Percentiles rank a stretch among this genome's conserved stretches.
These are phyloP conservation scores for Forbesichthys agassizii DNA, from an alignment of 2,113 vertebrate species.

Conservation along the genomic window DNA sequence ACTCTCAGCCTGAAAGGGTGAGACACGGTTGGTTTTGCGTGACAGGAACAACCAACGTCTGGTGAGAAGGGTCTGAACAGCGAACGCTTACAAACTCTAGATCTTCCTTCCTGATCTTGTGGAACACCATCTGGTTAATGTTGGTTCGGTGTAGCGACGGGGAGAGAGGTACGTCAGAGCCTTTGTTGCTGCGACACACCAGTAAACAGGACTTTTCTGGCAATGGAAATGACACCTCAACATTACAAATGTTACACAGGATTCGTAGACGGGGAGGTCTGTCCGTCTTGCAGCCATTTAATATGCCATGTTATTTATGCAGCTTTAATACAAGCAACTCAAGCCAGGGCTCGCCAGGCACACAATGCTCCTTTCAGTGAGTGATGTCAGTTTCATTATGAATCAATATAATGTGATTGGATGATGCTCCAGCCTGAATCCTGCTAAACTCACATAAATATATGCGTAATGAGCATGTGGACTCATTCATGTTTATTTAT, in stretches of 20 bases:
- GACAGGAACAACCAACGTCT: too few species aligned
- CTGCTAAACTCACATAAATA: not conserved
- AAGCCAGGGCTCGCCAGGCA: too few species aligned
- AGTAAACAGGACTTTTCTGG: slow-evolving; percentile 94
- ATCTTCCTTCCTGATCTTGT: slow-evolving; percentile 96
- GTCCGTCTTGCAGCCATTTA: not conserved
- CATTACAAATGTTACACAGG: not conserved
- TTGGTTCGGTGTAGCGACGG: slow-evolving; percentile 85
- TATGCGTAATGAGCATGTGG: not conserved
- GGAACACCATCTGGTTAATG: slow-evolving; percentile 97
- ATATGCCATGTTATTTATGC: too few species aligned
- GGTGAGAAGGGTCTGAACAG: not conserved
- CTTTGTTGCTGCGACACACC: slow-evolving; percentile 87
- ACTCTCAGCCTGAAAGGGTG: slow-evolving; percentile 84
- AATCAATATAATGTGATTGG: too few species aligned
- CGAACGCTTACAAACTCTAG: slow-evolving; percentile 86
- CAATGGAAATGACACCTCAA: not conserved
- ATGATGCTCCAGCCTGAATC: not conserved
- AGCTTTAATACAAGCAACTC: too few species aligned
- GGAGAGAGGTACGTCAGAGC: slow-evolving; percentile 83
- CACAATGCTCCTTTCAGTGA: too few species aligned
- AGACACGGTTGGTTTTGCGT: not conserved
- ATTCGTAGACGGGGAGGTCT: not conserved
- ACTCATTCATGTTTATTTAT: not conserved
- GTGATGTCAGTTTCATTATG: too few species aligned